phyloP scores from a whole-genome alignment of 2,888 invertebrate genomes.

The Asteroscopus sphinx region DNA sequence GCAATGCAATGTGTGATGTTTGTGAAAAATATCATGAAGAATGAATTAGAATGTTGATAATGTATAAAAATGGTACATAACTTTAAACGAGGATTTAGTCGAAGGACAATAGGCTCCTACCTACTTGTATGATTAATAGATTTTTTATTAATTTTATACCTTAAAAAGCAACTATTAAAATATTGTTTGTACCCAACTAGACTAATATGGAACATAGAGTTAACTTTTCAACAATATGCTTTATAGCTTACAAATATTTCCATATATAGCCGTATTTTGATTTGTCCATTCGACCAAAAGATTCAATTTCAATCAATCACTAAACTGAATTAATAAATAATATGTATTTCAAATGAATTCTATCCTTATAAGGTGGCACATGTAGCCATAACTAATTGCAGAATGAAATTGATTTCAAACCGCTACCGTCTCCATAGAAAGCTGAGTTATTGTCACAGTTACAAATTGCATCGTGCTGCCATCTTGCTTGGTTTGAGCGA shows the following conservation, averaged over 20 bases:
- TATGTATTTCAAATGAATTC: slow-evolving; percentile 42
- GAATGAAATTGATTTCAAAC: slow-evolving; percentile 51
- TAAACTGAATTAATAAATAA: slow-evolving; percentile 34
- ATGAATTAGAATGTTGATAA: slow-evolving; percentile 15
- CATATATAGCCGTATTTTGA: slow-evolving; percentile 12
- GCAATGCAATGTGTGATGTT: slow-evolving; percentile 25
- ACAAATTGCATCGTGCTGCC: slow-evolving; percentile 58
- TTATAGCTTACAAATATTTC: not conserved
- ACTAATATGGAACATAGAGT: slow-evolving; percentile 1
- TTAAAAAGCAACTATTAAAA: not conserved
- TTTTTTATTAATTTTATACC: not conserved
- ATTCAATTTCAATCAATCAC: slow-evolving; percentile 40
- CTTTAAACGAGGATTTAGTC: slow-evolving; percentile 2
- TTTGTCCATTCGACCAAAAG: slow-evolving; percentile 23
- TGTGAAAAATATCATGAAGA: slow-evolving; percentile 30
- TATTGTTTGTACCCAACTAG: not conserved
- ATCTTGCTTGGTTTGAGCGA: slow-evolving; percentile 53
- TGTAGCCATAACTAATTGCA: slow-evolving; percentile 51
- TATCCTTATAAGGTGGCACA: slow-evolving; percentile 45
- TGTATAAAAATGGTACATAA: slow-evolving; percentile 8
- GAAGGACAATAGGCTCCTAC: not conserved
- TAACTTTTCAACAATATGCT: not conserved
- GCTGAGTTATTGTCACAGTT: slow-evolving; percentile 56
- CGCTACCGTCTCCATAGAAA: slow-evolving; percentile 56
- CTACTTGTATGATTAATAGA: not conserved